These are phyloP conservation scores for Ametastegia equiseti DNA, from an alignment of 2,888 invertebrate species.

Conservation along the genomic window DNA sequence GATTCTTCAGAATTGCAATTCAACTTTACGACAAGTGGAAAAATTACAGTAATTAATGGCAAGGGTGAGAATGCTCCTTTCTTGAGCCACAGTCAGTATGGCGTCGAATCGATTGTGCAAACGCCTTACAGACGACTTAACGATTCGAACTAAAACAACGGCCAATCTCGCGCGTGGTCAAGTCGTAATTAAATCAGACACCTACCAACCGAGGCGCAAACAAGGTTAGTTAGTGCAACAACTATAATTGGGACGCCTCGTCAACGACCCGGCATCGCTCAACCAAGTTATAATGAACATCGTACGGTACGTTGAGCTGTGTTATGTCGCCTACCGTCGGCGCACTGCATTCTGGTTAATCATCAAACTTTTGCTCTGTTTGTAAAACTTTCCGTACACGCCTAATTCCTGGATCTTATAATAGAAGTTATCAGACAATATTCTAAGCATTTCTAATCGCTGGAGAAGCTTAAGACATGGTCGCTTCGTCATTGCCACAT, in stretches of 20 bases:
- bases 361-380: slow-evolving; percentile 56
- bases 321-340: slow-evolving; percentile 17
- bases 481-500: not conserved
- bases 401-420: not conserved
- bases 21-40: not conserved
- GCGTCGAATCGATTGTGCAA: not conserved
- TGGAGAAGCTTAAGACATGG: not conserved
- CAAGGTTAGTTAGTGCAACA: slow-evolving; percentile 72
- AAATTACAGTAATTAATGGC: not conserved
- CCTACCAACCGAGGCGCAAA: slow-evolving; percentile 58
- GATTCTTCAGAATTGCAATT: not conserved
- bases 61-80: not conserved
- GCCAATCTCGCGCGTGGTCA: slow-evolving; percentile 58
- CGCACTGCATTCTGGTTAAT: slow-evolving; percentile 54
- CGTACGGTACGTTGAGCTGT: slow-evolving; percentile 44
- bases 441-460: not conserved
- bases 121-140: slow-evolving; percentile 4
- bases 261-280: slow-evolving; percentile 59
- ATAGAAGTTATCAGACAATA: not conserved
- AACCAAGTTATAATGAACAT: slow-evolving; percentile 70
- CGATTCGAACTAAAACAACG: slow-evolving; percentile 23
- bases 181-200: slow-evolving; percentile 66
- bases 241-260: slow-evolving; percentile 69
- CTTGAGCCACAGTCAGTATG: not conserved
- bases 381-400: slow-evolving; percentile 55